A percentile compares a stretch with the other conserved stretches of the same genome.
Conservation (phyloP, 2,797 vertebrate genomes). For the Cygnus olor region DNA sequence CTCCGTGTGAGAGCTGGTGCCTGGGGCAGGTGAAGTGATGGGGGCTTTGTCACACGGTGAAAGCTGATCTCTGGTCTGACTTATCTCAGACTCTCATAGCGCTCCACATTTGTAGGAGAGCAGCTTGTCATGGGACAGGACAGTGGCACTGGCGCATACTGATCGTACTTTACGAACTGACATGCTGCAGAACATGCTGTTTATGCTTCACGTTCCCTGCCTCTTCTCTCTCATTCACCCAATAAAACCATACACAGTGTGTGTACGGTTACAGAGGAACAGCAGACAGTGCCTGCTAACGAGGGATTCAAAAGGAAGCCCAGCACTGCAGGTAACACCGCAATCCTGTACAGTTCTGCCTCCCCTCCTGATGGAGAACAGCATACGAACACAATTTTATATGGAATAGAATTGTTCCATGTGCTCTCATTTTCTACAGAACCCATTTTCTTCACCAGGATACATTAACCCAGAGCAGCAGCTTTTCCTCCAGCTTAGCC, state of each 20-base stretch:
- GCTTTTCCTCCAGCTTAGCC: background rate
- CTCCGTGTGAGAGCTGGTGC: no score
- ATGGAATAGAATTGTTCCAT: background rate
- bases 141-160: background rate
- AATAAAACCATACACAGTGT: background rate
- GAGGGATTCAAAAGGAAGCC: background rate
- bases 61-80: background rate
- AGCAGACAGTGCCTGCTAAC: rapidly evolving
- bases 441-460: background rate
- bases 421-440: background rate
- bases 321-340: rapidly evolving
- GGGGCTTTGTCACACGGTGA: no score
- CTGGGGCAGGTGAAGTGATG: background rate
- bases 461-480: background rate
- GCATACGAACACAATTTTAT: no score
- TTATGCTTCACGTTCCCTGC: background rate
- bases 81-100: background rate
- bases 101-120: background rate
- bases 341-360: background rate
- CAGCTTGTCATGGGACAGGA: background rate
- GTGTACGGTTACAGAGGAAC: background rate
- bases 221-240: background rate
- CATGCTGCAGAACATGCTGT: background rate
- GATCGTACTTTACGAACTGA: background rate
- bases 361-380: background rate